Evolutionary conservation across 30 jellyfish, hydroid and myxozoan genomes (phyloP).

Genomic region (Sanderia malayensis): DNA sequence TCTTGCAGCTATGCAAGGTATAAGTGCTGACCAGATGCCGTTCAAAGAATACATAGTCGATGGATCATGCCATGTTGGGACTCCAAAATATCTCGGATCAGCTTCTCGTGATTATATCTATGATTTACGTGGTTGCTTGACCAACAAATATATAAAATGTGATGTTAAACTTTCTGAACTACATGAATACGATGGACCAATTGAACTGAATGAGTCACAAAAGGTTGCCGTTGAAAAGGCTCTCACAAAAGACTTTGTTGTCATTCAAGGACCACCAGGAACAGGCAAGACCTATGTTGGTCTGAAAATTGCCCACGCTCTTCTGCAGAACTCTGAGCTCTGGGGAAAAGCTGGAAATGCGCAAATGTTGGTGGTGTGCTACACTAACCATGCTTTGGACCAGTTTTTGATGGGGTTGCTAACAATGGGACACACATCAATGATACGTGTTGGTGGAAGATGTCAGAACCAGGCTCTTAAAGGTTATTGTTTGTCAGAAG

Average conservation of each 20-base stretch:
- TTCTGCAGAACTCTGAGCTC: constrained; percentile 28
- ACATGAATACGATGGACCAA: neutral
- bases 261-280: constrained; percentile 99
- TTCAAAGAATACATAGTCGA: constrained; percentile 49
- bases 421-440: constrained; percentile 46
- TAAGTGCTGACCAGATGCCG: constrained; percentile 35
- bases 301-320: constrained; percentile 53
- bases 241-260: constrained; percentile 39
- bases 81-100: constrained; percentile 27
- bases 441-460: constrained; percentile 80
- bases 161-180: neutral
- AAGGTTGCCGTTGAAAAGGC: constrained; percentile 40
- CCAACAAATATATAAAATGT: neutral
- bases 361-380: constrained; percentile 74
- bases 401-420: constrained; percentile 67
- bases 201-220: constrained; percentile 38
- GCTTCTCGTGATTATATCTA: neutral
- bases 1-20: constrained; percentile 33
- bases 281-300: constrained; percentile 86
- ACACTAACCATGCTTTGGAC: constrained; percentile 89
- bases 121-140: constrained; percentile 24
- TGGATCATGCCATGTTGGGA: constrained; percentile 6
- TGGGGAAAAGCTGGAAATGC: constrained; percentile 18
- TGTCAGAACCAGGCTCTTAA: constrained; percentile 49
- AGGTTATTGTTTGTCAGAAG: constrained; percentile 24